Base-by-base conservation (phyloP, 1,140 invertebrate genomes). In the Drosophila kohkoa region DNA sequence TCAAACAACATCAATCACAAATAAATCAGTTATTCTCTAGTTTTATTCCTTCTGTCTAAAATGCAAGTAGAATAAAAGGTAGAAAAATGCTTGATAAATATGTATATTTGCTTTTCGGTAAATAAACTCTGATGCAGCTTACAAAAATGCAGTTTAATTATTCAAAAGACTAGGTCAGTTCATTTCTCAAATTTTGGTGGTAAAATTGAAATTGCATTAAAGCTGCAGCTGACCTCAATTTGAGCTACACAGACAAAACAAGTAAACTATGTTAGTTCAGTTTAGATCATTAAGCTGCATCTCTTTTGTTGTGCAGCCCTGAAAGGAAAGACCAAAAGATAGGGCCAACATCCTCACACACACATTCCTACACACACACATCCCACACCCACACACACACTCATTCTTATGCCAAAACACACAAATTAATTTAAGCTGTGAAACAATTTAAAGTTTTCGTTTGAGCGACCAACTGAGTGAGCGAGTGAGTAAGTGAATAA, bases 371-470 rank as follows among this genome's bases (percentile, higher is more conserved):
- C 35, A 51, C 67, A 83, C 49, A 88, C 74, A 89, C 15, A 13
- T 32, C n/a, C n/a, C 25, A 5, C 7, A 10, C 8, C 0, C 41
- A 13, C 45, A 59, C 52, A 51, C 35, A 60, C 25, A 69, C 3
- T 25, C 11, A 67, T 4, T 74, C 43, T 46, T 46, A 59, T 55
- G 51, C 16, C 43, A 75, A 30, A 43, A 48, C 67, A 83, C 49
- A 88, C 74, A 89, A 79, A 89, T 88, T 83, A 88, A 88, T 81
- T 89, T 71, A 81, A 80, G 67, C 77, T 89, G 77, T 71, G 60
- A 63, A 75, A 88, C 81, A 88, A 79, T 89, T 88, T 83, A 79
- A 82, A 87, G 83, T 80, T 81, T 88, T 77, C 75, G 66, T 30
- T 60, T 70, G 68, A 38, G 15, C 43, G 10, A 59, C 38, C 45